Base-by-base conservation (phyloP, 2,888 invertebrate genomes). In the Mamestra brassicae region DNA sequence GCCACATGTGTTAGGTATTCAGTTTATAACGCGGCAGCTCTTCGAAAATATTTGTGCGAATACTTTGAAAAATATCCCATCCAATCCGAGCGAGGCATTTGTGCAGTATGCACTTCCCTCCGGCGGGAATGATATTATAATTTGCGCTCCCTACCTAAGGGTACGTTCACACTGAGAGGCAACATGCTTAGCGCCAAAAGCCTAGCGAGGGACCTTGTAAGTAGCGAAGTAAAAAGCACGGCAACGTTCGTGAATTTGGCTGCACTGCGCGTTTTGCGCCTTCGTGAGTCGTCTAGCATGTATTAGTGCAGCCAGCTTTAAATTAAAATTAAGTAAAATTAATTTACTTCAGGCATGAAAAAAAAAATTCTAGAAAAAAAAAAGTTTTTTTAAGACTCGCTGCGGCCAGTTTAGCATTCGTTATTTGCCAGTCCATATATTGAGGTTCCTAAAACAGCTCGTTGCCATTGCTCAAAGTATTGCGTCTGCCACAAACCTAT, bases 11-110 rank as follows among this genome's bases (percentile, higher is more conserved):
- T 78, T 76, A 80, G 78, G 77, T 74, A 88, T 88, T 87, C 81
- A 75, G 73, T 85, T 76, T 85, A 85, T 83, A 88, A 76, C 74
- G 70, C 68, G 50, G 36, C 61, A 34, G 81, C 82, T 77, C 78
- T 81, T 81, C 38, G 75, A 74, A 85, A 86, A 88, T 86, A 89
- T 88, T 84, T 84, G 80, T 75, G 68, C 73, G 66, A 82, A 84
- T 82, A 83, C 83, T 88, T 87, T 80, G 80, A 81, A 84, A 82
- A 86, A 84, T 86, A 81, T 81, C 71, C 70, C 78, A 75, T 76
- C 81, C 80, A 85, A 89, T 89, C 82, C 55, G 77, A 65, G 60
- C 17, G 69, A 64, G 75, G 80, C 77, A 77, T 85, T 80, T 79
- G 78, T 79, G 74, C 78, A 82, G 57, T 76, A 73, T 83, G 73